These are phyloP conservation scores for Myripristis jacobus DNA, from an alignment of 2,797 vertebrate species.

Conservation along the genomic window DNA sequence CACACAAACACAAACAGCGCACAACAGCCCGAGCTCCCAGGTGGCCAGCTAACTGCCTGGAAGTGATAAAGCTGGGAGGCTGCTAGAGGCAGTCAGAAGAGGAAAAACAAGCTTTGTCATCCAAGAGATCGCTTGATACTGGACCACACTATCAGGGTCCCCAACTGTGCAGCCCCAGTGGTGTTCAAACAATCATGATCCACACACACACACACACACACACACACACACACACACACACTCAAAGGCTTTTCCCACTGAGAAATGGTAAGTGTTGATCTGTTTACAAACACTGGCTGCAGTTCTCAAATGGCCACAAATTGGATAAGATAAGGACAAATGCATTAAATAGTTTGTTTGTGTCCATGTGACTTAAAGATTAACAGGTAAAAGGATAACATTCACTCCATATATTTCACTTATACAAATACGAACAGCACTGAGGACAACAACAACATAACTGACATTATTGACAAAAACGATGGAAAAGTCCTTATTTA, in stretches of 20 bases:
- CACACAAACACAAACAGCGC: slow-evolving; percentile 11
- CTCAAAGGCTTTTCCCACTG: slow-evolving; percentile 8
- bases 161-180: slow-evolving; percentile 2
- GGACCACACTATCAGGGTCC: slow-evolving; percentile 5
- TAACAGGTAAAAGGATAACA: not conserved
- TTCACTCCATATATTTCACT: too few relatives aligned
- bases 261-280: slow-evolving; percentile 24
- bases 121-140: slow-evolving; percentile 42
- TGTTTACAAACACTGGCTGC: slow-evolving; percentile 35
- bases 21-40: slow-evolving; percentile 46
- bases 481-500: slow-evolving; percentile 3
- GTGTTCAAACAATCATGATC: slow-evolving; percentile 5
- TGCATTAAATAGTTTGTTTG: slow-evolving; percentile 4
- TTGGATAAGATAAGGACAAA: slow-evolving; percentile 17
- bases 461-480: slow-evolving; percentile 1
- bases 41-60: slow-evolving; percentile 47
- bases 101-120: slow-evolving; percentile 49
- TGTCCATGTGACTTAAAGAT: slow-evolving; percentile 3
- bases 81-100: slow-evolving; percentile 28
- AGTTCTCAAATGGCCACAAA: slow-evolving; percentile 28
- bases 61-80: slow-evolving; percentile 50
- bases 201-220: slow-evolving; percentile 7
- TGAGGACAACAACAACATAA: not conserved
- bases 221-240: slow-evolving; percentile 24
- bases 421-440: too few relatives aligned